Percentiles rank a stretch among this genome's conserved stretches.
These are phyloP conservation scores for Pogonomyrmex barbatus DNA, from an alignment of 1,140 invertebrate genomes.

Conservation along the genomic window DNA sequence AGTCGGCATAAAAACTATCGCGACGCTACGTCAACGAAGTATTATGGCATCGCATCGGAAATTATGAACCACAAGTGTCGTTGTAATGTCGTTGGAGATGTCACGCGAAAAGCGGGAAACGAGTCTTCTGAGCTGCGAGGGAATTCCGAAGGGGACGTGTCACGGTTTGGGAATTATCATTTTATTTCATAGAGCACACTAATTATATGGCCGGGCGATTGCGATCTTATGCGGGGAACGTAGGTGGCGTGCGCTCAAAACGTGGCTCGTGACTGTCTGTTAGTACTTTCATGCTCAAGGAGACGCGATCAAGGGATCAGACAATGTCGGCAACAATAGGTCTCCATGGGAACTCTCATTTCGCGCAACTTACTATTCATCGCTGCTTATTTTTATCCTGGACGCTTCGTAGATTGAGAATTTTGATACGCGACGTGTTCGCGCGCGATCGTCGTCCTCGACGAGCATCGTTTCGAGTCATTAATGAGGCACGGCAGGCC, in stretches of 20 bases:
- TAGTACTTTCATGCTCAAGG: conserved; percentile 48
- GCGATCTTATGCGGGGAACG: conserved; percentile 39
- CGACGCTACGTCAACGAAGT: background rate
- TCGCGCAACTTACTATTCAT: conserved; percentile 53
- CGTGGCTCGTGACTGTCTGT: conserved; percentile 43
- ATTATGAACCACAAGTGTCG: background rate
- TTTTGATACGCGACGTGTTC: conserved; percentile 16
- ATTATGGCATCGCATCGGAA: background rate
- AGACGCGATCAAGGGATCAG: conserved; percentile 46
- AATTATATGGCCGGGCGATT: conserved; percentile 37
- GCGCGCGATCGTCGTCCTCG: conserved; percentile 63
- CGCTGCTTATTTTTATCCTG: conserved; percentile 32
- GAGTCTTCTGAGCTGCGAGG: background rate
- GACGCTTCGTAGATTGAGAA: conserved; percentile 10
- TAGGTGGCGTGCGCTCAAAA: conserved; percentile 35
- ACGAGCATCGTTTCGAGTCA: conserved; percentile 66
- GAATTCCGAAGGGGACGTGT: background rate
- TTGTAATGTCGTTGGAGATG: background rate
- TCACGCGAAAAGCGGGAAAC: conserved; percentile 33
- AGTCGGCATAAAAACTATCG: conserved; percentile 3
- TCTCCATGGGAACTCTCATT: conserved; percentile 52
- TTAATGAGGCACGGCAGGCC: conserved; percentile 68
- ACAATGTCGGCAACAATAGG: conserved; percentile 50
- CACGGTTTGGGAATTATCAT: conserved; percentile 42
- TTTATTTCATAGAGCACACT: conserved; percentile 19